Base-by-base conservation (phyloP, 2,797 vertebrate species). In the Macropodus opercularis region DNA sequence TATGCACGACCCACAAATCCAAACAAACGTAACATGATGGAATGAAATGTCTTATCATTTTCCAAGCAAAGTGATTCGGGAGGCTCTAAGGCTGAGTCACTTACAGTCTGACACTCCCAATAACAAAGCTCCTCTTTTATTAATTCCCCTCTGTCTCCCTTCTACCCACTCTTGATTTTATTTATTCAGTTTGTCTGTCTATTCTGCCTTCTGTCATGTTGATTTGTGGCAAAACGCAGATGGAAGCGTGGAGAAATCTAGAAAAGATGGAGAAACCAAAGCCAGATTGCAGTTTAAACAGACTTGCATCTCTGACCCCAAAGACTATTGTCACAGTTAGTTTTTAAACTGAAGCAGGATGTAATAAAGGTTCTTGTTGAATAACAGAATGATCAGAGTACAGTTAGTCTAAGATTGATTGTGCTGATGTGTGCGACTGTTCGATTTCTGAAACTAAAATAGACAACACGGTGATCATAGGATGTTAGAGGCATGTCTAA, bases 81-180 rank as follows among this genome's bases (percentile, higher is more conserved):
- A 64, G 54, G n/a, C 64, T 63, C 60, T 40, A 15, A 26, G 15
- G 4, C 56, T 71, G 62, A 56, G 26, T 74, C 53, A 42, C 67
- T 32, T 7, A 3, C 34, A 58, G 50, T 31, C 42, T 55, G 50
- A 53, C 59, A 59, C 42, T 44, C 53, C 59, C 51, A 77, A 72
- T 62, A 70, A 67, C 67, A 64, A 24, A 21, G 36, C 60, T 73
- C 29, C 51, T 60, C 46, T 71, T 65, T 76, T 65, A 70, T 70
- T 69, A 68, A 70, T 72, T 55, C 46, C 44, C 24, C 19, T 26
- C 27, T 21, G 12, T 62, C 31, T 56, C 43, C 9, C 31, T 34
- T 55, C 36, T n/a, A 40, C 27, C 54, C 29, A 40, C 39, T 38
- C 15, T 43, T 42, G 26, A 9, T 54, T 66, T 75, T 71, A 51